phyloP scores from a whole-genome alignment of 1,140 invertebrate species.

The Drosophila lacertosa region DNA sequence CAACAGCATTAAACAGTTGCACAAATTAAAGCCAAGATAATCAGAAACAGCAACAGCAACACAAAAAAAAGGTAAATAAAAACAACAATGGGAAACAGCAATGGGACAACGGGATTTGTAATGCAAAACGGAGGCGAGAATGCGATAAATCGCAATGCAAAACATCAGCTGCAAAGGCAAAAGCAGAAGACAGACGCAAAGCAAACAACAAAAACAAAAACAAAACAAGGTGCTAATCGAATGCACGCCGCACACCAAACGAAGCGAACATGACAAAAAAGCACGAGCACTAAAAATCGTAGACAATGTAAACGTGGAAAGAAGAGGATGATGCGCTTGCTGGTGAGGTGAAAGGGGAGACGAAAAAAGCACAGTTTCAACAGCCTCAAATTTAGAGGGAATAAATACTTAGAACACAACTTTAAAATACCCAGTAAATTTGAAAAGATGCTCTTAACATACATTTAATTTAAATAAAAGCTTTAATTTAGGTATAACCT shows the following conservation, averaged over 20 bases:
- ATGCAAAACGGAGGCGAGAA: slow-evolving; percentile 52
- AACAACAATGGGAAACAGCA: slow-evolving; percentile 30
- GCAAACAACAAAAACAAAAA: slow-evolving; percentile 6
- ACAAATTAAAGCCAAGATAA: slow-evolving; percentile 81
- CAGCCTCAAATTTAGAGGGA: background rate
- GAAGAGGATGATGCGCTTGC: too few species aligned
- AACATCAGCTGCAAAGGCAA: slow-evolving; percentile 39
- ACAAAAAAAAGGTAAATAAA: too few species aligned
- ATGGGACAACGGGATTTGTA: slow-evolving; percentile 63
- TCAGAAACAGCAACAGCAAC: slow-evolving; percentile 42
- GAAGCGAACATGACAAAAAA: slow-evolving; percentile 23
- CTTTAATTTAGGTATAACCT: background rate
- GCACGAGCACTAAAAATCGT: slow-evolving; percentile 22
- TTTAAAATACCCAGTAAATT: background rate
- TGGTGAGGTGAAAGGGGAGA: background rate
- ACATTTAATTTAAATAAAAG: background rate
- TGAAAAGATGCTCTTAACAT: background rate
- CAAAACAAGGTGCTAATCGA: slow-evolving; percentile 69
- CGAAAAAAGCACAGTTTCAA: background rate
- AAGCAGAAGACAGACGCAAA: slow-evolving; percentile 21
- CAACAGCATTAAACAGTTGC: slow-evolving; percentile 2
- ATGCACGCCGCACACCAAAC: slow-evolving; percentile 60
- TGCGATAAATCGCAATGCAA: slow-evolving; percentile 33
- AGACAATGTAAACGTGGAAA: background rate
- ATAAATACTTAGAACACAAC: background rate